Conservation (phyloP, 2,113 vertebrate genomes). For the Notechis scutatus region DNA sequence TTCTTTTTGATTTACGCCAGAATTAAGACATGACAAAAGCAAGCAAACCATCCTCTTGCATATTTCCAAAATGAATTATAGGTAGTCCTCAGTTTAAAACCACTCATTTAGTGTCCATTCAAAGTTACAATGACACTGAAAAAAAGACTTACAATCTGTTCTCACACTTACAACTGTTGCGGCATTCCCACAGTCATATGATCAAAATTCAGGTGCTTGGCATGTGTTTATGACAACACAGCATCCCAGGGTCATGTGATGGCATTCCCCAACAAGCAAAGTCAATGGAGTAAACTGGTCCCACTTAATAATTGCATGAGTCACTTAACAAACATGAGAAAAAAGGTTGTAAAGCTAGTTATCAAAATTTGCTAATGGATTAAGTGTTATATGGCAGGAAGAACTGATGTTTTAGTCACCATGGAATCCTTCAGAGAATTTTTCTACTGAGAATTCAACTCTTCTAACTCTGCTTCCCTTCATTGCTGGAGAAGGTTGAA, state of each 20-base stretch:
- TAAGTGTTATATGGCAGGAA: background rate
- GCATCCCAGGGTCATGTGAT: background rate
- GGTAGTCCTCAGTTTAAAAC: background rate
- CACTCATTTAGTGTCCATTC: background rate
- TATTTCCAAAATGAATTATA: background rate
- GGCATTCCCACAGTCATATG: background rate
- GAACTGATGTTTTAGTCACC: background rate
- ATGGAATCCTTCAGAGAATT: background rate
- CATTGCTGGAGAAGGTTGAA: background rate
- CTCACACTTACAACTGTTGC: background rate
- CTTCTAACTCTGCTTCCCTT: background rate
- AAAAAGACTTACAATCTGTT: background rate
- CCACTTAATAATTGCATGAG: background rate
- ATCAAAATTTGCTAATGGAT: background rate
- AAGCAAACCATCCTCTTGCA: background rate
- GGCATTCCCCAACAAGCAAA: background rate
- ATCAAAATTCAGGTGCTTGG: background rate
- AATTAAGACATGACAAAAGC: background rate
- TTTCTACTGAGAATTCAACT: background rate
- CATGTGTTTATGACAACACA: background rate
- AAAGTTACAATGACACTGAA: background rate
- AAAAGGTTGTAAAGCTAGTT: background rate
- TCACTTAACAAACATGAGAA: background rate
- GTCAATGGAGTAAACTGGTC: background rate
- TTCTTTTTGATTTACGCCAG: background rate